These are phyloP conservation scores for Falco punctatus DNA, from an alignment of 2,113 vertebrate genomes.

Conservation along the genomic window DNA sequence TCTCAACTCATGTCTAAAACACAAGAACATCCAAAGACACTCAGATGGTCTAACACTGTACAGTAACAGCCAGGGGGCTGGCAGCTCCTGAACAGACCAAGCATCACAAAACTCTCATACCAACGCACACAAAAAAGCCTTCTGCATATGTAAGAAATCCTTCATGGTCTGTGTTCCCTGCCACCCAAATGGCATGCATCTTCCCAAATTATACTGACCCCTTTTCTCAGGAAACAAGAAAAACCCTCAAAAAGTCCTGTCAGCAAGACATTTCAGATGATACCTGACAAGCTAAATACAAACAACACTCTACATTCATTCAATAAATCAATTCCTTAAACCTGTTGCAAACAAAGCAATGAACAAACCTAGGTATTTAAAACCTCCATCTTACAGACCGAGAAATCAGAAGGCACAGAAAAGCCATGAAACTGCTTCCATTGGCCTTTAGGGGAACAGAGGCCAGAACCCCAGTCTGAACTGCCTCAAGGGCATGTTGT, in stretches of 20 bases:
- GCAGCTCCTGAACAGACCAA: not conserved
- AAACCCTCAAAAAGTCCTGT: not conserved
- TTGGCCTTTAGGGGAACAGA: not conserved
- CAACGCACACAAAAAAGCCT: not conserved
- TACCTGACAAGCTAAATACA: not conserved
- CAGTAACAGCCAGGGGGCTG: not conserved
- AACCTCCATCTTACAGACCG: not conserved
- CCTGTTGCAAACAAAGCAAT: not conserved
- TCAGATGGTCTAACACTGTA: no score
- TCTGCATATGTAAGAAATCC: accelerated
- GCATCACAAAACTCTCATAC: not conserved
- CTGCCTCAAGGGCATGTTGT: not conserved
- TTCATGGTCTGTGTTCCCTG: accelerated
- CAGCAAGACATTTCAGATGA: not conserved
- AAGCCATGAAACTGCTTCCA: not conserved
- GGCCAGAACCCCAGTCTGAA: not conserved
- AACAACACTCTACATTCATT: not conserved
- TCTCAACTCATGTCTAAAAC: not conserved
- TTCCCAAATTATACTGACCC: not conserved
- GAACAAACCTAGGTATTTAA: not conserved
- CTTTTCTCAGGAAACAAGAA: not conserved
- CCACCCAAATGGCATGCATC: accelerated
- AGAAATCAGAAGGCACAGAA: not conserved
- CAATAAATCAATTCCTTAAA: not conserved
- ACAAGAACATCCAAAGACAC: not conserved